A percentile compares a stretch with the other conserved stretches of the same genome.
phyloP scores from a whole-genome alignment of 2,888 invertebrate genomes.

The Linnaemya vulpina region DNA sequence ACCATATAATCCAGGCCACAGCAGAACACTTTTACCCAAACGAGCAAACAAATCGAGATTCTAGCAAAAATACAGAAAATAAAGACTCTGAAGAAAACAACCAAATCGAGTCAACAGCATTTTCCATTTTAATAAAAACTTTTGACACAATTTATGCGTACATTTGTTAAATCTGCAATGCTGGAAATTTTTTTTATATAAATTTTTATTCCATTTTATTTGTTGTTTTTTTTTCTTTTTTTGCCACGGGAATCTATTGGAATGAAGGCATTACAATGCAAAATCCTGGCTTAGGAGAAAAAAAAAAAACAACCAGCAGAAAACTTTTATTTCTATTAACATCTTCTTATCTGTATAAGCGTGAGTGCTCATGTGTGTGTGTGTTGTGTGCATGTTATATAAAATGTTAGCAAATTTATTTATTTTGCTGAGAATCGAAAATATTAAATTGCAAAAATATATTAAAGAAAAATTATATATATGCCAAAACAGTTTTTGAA shows the following conservation, averaged over 20 bases:
- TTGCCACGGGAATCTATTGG: conserved; percentile 6
- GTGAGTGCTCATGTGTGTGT: too few relatives aligned
- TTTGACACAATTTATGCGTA: conserved; percentile 63
- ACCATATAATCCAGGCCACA: conserved; percentile 14
- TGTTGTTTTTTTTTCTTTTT: neutral
- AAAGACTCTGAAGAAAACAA: conserved; percentile 3
- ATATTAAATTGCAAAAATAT: conserved; percentile 39
- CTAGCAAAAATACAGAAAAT: neutral
- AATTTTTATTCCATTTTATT: too few relatives aligned
- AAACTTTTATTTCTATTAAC: conserved; percentile 31
- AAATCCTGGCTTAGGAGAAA: conserved; percentile 41
- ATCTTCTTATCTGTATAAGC: neutral
- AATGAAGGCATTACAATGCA: conserved; percentile 33
- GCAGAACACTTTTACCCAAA: neutral
- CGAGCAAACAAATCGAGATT: conserved; percentile 9
- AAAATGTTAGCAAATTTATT: conserved; percentile 47
- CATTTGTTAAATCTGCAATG: conserved; percentile 45
- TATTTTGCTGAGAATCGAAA: conserved; percentile 8
- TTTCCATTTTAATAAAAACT: conserved; percentile 58
- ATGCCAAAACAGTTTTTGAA: conserved; percentile 60
- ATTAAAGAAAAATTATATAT: conserved; percentile 54
- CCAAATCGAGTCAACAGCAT: conserved; percentile 41
- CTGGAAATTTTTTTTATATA: conserved; percentile 8
- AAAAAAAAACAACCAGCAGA: conserved; percentile 1
- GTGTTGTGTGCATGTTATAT: neutral